Evolutionary conservation across 2,113 vertebrate species (phyloP).

Genomic region (Morphnarchus princeps): DNA sequence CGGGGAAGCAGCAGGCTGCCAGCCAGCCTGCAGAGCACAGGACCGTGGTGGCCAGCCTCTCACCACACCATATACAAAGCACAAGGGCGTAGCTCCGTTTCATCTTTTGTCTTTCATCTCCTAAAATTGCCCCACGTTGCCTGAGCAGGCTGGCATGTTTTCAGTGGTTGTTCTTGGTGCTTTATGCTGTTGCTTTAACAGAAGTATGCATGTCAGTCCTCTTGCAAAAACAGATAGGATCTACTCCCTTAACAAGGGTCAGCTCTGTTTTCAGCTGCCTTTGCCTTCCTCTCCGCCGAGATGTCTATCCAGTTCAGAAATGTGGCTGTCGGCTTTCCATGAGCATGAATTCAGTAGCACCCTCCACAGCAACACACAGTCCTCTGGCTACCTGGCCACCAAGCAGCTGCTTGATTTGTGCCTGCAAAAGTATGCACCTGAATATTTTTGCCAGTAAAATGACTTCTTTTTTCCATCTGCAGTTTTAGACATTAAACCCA

Average conservation of each 20-base stretch:
- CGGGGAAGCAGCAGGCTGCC: neutral
- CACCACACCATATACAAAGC: neutral
- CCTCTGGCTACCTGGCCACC: neutral
- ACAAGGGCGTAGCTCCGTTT: accelerated
- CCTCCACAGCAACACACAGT: neutral
- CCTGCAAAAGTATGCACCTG: neutral
- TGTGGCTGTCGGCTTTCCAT: neutral
- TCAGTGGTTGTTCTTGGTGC: neutral
- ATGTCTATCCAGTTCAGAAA: neutral
- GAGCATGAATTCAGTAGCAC: neutral
- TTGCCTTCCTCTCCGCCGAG: accelerated
- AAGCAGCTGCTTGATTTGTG: neutral
- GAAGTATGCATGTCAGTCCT: neutral
- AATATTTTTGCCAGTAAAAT: neutral
- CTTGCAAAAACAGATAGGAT: neutral
- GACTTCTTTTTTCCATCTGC: neutral
- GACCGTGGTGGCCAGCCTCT: neutral
- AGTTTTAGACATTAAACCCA: neutral
- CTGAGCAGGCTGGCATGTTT: neutral
- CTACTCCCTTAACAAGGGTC: neutral
- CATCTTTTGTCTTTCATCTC: neutral
- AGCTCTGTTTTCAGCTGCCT: neutral
- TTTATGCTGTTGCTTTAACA: neutral
- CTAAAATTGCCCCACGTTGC: neutral
- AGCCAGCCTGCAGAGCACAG: neutral